Evolutionary conservation across 1,140 invertebrate genomes (phyloP), one percentile per base, ranked within the genome.

Genomic region (Drosophila kepulauana): DNA sequence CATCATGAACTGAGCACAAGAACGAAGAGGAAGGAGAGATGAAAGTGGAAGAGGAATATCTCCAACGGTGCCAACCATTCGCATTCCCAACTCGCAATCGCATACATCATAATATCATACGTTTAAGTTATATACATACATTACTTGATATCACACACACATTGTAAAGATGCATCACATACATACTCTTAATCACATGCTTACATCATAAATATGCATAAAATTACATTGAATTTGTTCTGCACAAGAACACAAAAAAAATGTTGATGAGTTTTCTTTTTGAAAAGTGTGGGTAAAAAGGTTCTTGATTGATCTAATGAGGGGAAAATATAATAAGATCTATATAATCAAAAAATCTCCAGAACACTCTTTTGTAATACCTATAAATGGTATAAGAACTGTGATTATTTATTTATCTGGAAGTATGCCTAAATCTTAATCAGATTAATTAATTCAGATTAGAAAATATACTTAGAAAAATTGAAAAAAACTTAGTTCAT

Each of bases 211-310:
- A 35, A 68, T 59, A 52, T 54, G 57, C 25, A 43, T 46, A 52
- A 10, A 52, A 45, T 41, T 68, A 74, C 59, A 59, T 63, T 88
- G 71, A 89, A 79, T 68, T 51, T 89, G 85, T 88, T 88, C 85
- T 46, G 6, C 35, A 88, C 58, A 75, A 78, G 82, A 87, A 74
- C 82, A 88, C 82, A 87, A 88, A 87, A 87, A 54, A 59, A 35
- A 25, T 11, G 1, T 4, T 5, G 41, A 5, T n/a, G 48, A 52
- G 3, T 52, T 52, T 52, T 15, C 0, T 8, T 33, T 30, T 8
- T 11, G 8, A 38, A 33, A 1, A 38, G 35, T 38, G 0, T n/a
- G 10, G 10, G 11, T 51, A n/a, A 16, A 16, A 25, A 8, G 3
- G 8, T 15, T 15, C 13, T 5, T 13, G 4, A 45, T n/a, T 45